phyloP scores from a whole-genome alignment of 92 coral and sea anemone genomes.

The Palythoa heliodiscus region DNA sequence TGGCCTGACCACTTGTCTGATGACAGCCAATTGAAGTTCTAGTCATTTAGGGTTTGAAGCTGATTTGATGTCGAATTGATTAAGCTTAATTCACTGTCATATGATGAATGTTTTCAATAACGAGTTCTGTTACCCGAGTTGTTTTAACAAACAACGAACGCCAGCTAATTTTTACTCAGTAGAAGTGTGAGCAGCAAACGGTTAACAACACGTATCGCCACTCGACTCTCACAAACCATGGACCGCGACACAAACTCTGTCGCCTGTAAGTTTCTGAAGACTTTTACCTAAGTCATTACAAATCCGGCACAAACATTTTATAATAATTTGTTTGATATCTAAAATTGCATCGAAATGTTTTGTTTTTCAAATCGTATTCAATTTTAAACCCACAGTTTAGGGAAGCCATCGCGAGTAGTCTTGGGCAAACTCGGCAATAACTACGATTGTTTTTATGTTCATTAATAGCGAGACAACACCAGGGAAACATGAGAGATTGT shows the following conservation, averaged over 20 bases:
- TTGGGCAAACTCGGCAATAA: background rate
- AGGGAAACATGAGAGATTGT: constrained; percentile 73
- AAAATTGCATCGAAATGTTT: constrained; percentile 33
- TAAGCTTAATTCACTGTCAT: constrained; percentile 91
- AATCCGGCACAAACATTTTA: constrained; percentile 41
- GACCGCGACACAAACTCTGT: constrained; percentile 32
- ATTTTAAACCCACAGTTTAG: constrained; percentile 11
- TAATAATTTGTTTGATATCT: constrained; percentile 10
- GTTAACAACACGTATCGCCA: constrained; percentile 35
- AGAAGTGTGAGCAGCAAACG: constrained; percentile 56
- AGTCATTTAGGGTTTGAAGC: constrained; percentile 96
- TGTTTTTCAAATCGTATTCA: constrained; percentile 30
- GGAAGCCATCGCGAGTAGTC: constrained; percentile 7
- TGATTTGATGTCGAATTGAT: constrained; percentile 97
- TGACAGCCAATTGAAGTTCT: constrained; percentile 89
- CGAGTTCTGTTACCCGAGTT: constrained; percentile 81
- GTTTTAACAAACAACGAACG: constrained; percentile 80
- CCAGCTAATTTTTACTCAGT: constrained; percentile 74
- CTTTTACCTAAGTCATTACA: constrained; percentile 24
- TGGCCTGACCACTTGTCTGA: constrained; percentile 82
- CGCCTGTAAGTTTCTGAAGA: constrained; percentile 30
- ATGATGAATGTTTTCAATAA: constrained; percentile 91
- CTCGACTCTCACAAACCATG: constrained; percentile 17
- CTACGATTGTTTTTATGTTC: constrained; percentile 31
- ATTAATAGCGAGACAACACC: constrained; percentile 73